Conservation (phyloP, 2,113 vertebrate species). For the Seriola quinqueradiata region DNA sequence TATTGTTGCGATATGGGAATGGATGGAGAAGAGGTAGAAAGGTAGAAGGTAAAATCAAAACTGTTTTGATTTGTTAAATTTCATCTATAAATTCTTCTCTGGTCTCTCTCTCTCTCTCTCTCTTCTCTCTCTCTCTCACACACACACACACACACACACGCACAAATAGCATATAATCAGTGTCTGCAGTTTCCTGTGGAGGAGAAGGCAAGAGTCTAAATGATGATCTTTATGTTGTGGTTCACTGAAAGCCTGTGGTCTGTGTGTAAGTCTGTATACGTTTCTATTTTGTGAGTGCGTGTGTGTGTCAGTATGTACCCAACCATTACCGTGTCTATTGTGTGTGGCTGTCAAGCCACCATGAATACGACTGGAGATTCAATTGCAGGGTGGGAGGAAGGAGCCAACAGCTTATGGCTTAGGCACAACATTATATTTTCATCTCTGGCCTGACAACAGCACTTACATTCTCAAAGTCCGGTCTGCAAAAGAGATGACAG, state of each 20-base stretch:
- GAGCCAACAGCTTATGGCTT: conserved; percentile 43
- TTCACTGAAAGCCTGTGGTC: conserved; percentile 72
- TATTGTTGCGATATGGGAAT: background rate
- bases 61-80: conserved; percentile 20
- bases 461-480: conserved; percentile 43
- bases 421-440: conserved; percentile 66
- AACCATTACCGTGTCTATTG: conserved; percentile 74
- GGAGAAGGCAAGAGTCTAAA: conserved; percentile 63
- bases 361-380: conserved; percentile 60
- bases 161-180: conserved; percentile 74
- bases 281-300: conserved; percentile 64
- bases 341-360: conserved; percentile 67
- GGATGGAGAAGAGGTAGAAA: conserved; percentile 1
- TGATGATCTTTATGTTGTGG: conserved; percentile 78
- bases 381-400: conserved; percentile 66
- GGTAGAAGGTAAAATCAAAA: background rate
- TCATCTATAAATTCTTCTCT: conserved; percentile 43
- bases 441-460: conserved; percentile 50
- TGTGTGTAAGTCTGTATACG: conserved; percentile 53
- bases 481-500: conserved; percentile 20
- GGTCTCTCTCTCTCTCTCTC: conserved; percentile 10
- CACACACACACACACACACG: conserved; percentile 21
- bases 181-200: conserved; percentile 71
- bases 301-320: conserved; percentile 56
- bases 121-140: background rate